Evolutionary conservation across 2,888 invertebrate genomes (phyloP).

Genomic region (Drosophila meridiana): DNA sequence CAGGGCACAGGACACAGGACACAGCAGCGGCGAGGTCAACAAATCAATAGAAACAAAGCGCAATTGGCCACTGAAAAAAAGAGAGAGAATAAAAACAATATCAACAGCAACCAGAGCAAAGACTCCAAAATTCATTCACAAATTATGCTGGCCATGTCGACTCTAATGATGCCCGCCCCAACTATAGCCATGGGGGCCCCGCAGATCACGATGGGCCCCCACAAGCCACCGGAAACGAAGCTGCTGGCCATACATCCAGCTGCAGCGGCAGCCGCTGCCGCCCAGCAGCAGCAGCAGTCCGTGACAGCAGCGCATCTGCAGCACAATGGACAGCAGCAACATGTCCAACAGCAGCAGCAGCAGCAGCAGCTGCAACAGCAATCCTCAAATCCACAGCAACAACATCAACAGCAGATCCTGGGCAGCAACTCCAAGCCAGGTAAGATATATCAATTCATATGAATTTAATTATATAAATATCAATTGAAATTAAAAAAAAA

Average conservation of each 20-base stretch:
- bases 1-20: conserved; percentile 29
- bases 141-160: conserved; percentile 86
- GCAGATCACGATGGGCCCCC: conserved; percentile 85
- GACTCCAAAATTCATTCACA: conserved; percentile 79
- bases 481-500: no score
- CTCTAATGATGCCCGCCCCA: conserved; percentile 85
- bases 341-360: conserved; percentile 65
- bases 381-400: conserved; percentile 59
- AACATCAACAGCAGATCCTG: conserved; percentile 77
- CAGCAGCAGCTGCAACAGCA: conserved; percentile 74
- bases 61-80: conserved; percentile 36
- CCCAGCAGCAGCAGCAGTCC: conserved; percentile 77
- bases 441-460: conserved; percentile 51
- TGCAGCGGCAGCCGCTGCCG: conserved; percentile 78
- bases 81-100: conserved; percentile 24
- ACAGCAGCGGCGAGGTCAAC: conserved; percentile 56
- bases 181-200: conserved; percentile 85
- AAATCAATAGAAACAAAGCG: conserved; percentile 66
- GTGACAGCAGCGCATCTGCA: conserved; percentile 70
- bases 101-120: conserved; percentile 24
- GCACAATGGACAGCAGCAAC: conserved; percentile 75
- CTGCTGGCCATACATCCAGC: conserved; percentile 85
- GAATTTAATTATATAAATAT: no score
- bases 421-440: conserved; percentile 83
- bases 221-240: conserved; percentile 85